phyloP scores from a whole-genome alignment of 2,113 vertebrate genomes.

The Erpornis zantholeuca region DNA sequence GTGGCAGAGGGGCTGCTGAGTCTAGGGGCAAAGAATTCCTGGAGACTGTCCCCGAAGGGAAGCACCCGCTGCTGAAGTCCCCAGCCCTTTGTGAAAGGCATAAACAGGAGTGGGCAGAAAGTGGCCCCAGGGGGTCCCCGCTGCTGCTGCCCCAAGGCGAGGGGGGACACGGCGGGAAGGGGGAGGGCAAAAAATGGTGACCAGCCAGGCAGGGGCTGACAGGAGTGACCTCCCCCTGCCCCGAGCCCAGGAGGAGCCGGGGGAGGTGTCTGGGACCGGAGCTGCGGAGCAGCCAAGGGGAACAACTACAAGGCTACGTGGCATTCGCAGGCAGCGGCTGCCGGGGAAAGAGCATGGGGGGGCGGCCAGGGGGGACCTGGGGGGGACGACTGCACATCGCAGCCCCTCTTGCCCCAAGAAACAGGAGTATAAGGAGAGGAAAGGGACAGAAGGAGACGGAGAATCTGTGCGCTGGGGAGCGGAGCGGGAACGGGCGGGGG shows the following conservation, averaged over 20 bases:
- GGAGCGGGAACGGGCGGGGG: not conserved
- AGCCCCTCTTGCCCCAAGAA: not conserved
- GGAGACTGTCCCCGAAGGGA: not conserved
- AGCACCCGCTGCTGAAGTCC: not conserved
- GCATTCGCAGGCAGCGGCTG: slow-evolving; percentile 65
- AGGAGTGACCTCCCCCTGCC: slow-evolving; percentile 27
- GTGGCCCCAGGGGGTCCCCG: not conserved
- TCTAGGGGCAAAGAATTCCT: not conserved
- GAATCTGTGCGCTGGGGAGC: not conserved
- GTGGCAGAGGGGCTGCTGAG: not conserved
- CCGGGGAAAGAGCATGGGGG: not conserved
- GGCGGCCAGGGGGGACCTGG: not conserved
- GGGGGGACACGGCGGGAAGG: not conserved
- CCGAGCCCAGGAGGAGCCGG: slow-evolving; percentile 35
- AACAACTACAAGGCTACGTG: slow-evolving; percentile 67
- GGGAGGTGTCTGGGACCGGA: slow-evolving; percentile 44
- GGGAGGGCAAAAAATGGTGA: not conserved
- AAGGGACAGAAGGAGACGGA: not conserved
- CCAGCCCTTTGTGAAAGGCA: not conserved
- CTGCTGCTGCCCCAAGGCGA: not conserved
- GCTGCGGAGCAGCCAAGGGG: slow-evolving; percentile 55
- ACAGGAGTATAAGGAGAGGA: fast-evolving
- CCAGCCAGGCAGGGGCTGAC: not conserved
- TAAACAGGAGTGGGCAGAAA: fast-evolving
- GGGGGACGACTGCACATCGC: not conserved